phyloP scores from a whole-genome alignment of 92 coral and sea anemone genomes.

The Bergia puertoricense region DNA sequence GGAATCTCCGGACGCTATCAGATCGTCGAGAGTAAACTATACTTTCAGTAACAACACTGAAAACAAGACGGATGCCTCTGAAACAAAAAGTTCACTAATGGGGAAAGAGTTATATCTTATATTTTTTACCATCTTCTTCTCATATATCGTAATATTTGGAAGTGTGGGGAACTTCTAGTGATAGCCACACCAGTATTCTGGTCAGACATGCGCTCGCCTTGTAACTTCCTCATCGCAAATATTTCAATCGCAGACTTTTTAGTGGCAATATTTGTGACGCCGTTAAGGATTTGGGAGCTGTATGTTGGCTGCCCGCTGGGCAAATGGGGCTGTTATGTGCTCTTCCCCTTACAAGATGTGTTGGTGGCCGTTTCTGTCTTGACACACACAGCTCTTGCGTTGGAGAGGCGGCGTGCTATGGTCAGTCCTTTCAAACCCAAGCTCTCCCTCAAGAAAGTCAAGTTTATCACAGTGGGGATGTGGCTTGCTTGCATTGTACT shows the following conservation, averaged over 20 bases:
- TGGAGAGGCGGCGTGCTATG: conserved; percentile 9
- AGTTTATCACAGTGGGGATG: not conserved
- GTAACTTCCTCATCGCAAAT: not conserved
- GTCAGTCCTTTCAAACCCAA: not conserved
- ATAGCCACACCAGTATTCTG: not conserved
- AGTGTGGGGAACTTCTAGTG: conserved; percentile 4
- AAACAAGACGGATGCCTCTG: not conserved
- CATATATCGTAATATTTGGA: not conserved
- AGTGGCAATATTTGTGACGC: not conserved
- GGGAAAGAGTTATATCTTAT: not conserved
- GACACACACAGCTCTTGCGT: conserved; percentile 5
- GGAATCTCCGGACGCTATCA: not conserved
- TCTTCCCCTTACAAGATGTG: conserved; percentile 2
- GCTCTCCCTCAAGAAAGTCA: conserved; percentile 18
- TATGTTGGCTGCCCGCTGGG: conserved; percentile 14
- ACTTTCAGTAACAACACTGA: not conserved
- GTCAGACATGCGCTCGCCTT: conserved; percentile 15
- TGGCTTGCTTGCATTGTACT: not conserved
- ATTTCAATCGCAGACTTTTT: conserved; percentile 3
- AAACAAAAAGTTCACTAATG: not conserved
- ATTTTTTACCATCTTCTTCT: conserved; percentile 4
- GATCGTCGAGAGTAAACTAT: not conserved
- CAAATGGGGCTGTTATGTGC: conserved; percentile 12
- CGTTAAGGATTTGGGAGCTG: not conserved
- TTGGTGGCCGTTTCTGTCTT: conserved; percentile 11